These are phyloP conservation scores for Coturnix japonica DNA, from an alignment of 2,113 vertebrate species.

Conservation along the genomic window DNA sequence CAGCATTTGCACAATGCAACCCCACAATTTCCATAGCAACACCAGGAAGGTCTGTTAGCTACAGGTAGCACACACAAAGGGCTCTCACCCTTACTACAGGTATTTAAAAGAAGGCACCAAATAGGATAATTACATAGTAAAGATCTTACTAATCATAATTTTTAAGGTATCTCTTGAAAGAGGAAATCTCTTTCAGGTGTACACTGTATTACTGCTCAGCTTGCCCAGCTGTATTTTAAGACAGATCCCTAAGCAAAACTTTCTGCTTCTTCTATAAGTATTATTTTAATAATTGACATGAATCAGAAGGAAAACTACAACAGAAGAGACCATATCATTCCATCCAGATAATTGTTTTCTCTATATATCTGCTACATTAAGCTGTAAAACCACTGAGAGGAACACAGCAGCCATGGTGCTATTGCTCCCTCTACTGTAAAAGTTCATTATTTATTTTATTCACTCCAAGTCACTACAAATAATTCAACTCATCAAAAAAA, in stretches of 20 bases:
- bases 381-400: background rate
- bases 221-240: background rate
- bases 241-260: background rate
- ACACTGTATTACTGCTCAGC: background rate
- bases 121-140: background rate
- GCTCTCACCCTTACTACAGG: background rate
- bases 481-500: background rate
- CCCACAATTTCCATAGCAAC: constrained; percentile 61
- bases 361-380: background rate
- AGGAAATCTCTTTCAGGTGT: background rate
- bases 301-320: constrained; percentile 15
- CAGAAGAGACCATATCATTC: constrained; percentile 32
- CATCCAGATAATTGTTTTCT: constrained; percentile 33
- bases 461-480: background rate
- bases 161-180: background rate
- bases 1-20: background rate
- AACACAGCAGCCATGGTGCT: constrained; percentile 50
- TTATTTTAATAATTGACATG: constrained; percentile 13
- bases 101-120: background rate
- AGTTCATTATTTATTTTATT: constrained; percentile 17
- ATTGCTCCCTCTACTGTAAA: constrained; percentile 83
- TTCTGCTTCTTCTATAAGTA: constrained; percentile 9
- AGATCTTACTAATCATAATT: background rate
- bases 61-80: constrained; percentile 10
- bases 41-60: constrained; percentile 18